Evolutionary conservation across 1,140 invertebrate genomes (phyloP).

Genomic region (Brachionus sp.): DNA sequence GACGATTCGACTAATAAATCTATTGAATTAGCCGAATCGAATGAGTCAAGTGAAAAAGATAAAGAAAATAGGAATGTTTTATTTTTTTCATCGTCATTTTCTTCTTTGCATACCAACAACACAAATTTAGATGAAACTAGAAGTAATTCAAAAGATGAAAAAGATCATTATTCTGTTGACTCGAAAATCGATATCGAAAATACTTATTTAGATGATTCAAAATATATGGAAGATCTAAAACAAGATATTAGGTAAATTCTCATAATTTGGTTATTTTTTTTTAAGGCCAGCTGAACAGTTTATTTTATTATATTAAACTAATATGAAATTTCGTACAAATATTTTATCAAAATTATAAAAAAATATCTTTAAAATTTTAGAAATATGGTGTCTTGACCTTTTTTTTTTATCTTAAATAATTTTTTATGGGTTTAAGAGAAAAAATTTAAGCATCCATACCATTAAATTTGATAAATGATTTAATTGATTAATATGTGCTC

Average conservation of each 20-base stretch:
- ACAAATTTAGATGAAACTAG: neutral
- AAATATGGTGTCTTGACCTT: no score
- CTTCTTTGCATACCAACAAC: neutral
- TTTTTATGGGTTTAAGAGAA: no score
- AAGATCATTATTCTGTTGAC: neutral
- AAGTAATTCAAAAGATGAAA: conserved; percentile 1
- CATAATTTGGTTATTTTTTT: neutral
- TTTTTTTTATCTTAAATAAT: no score
- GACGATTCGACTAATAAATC: neutral
- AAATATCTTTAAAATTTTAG: no score
- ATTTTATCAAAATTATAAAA: no score
- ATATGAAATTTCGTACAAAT: no score
- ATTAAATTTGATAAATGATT: no score
- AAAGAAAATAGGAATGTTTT: neutral
- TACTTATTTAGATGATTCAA: neutral
- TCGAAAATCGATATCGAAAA: conserved; percentile 4
- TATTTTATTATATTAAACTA: no score
- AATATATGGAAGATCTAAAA: neutral
- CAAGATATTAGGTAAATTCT: conserved; percentile 2
- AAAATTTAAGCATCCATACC: no score
- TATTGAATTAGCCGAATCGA: neutral
- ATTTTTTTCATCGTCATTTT: conserved; percentile 17
- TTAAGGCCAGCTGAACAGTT: no score
- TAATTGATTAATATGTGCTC: neutral
- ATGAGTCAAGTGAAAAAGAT: neutral